Conservation (phyloP, 1,140 invertebrate genomes). For the Pseudomyrmex sp. region DNA sequence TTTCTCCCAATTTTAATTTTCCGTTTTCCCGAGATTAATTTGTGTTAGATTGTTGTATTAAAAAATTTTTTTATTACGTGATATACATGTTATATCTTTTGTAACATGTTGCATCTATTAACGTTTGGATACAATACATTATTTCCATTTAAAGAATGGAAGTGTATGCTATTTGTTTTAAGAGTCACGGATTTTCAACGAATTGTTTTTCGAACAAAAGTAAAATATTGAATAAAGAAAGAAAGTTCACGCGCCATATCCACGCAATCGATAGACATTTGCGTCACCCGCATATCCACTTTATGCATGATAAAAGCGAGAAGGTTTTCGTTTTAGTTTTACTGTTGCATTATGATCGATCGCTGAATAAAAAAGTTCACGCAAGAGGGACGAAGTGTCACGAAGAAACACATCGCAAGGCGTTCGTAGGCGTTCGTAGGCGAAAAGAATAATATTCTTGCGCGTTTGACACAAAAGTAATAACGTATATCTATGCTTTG, state of each 20-base stretch:
- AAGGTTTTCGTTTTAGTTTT: slow-evolving; percentile 15
- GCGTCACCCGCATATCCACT: slow-evolving; percentile 18
- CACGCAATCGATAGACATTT: slow-evolving; percentile 33
- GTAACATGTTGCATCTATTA: too few relatives aligned
- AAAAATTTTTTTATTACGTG: too few relatives aligned
- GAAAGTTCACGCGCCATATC: not conserved
- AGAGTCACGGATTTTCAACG: not conserved
- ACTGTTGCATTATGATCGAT: slow-evolving; percentile 21
- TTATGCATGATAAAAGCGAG: slow-evolving; percentile 42
- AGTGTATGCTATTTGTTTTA: slow-evolving; percentile 10
- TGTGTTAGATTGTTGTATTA: not conserved
- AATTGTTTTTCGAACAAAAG: too few relatives aligned
- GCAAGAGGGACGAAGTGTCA: not conserved
- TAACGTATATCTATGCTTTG: not conserved
- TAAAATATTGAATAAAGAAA: slow-evolving; percentile 4
- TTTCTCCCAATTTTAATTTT: not conserved
- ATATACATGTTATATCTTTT: too few relatives aligned
- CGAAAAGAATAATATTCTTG: too few relatives aligned
- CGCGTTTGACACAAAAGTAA: not conserved
- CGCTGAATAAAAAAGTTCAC: slow-evolving; percentile 17
- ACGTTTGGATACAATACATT: too few relatives aligned
- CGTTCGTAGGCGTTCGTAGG: not conserved
- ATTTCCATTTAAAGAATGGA: not conserved
- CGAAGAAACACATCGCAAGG: not conserved
- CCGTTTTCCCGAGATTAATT: not conserved